A percentile compares a stretch with the other conserved stretches of the same genome.
phyloP scores from a whole-genome alignment of 2,113 vertebrate species.

The Entomyzon cyanotis region DNA sequence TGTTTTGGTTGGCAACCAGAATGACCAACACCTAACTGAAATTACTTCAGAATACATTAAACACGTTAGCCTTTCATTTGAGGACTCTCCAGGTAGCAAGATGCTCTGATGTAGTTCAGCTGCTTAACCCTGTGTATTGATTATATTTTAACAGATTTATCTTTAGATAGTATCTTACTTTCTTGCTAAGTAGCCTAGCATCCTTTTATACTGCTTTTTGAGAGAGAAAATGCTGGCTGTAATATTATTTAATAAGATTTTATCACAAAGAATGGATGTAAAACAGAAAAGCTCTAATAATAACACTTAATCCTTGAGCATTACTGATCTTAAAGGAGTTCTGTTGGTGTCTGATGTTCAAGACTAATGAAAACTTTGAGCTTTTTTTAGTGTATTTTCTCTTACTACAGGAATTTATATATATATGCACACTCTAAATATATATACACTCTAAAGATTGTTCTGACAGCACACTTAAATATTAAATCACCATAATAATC shows the following conservation, averaged over 20 bases:
- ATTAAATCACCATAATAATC: slow-evolving; percentile 21
- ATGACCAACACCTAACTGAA: background rate
- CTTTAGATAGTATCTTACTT: background rate
- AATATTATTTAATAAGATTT: background rate
- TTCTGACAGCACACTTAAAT: background rate
- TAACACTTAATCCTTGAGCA: background rate
- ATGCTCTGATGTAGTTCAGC: background rate
- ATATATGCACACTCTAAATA: background rate
- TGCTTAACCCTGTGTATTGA: background rate
- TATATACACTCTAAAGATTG: background rate
- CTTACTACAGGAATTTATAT: background rate
- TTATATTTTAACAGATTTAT: background rate
- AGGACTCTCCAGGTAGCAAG: background rate
- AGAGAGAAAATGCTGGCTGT: background rate
- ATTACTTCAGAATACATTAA: background rate
- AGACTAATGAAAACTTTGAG: background rate
- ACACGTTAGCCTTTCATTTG: background rate
- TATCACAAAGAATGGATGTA: background rate
- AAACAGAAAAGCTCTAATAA: slow-evolving; percentile 7
- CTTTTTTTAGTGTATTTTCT: background rate
- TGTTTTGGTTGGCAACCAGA: background rate
- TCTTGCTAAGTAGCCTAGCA: background rate
- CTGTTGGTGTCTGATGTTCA: background rate
- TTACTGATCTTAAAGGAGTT: background rate
- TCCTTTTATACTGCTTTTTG: background rate